These are phyloP conservation scores for Heterodera schachtii DNA, from an alignment of 1,140 invertebrate species.

Conservation along the genomic window DNA sequence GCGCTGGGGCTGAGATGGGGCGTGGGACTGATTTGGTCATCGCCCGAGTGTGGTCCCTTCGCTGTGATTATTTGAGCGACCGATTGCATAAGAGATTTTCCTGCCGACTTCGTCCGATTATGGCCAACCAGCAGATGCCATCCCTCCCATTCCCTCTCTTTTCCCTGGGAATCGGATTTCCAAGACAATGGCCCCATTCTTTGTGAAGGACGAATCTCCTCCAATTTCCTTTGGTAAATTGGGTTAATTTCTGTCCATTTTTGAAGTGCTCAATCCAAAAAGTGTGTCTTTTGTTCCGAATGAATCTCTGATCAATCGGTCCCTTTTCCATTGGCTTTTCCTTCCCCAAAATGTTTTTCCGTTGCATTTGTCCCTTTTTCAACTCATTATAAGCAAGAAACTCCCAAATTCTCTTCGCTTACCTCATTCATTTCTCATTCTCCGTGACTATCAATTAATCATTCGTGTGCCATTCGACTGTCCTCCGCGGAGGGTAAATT, in stretches of 20 bases:
- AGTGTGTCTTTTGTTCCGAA: not conserved
- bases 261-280: not conserved
- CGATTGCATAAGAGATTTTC: not conserved
- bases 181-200: not conserved
- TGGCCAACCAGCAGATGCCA: constrained; percentile 3
- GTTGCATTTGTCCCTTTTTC: too few species aligned
- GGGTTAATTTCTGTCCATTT: not conserved
- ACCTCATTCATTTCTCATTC: not conserved
- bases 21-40: too few species aligned
- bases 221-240: not conserved
- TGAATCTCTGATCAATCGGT: not conserved
- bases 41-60: not conserved
- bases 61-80: not conserved
- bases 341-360: too few species aligned
- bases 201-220: not conserved
- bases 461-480: too few species aligned
- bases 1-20: too few species aligned
- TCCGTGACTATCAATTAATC: not conserved
- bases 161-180: not conserved
- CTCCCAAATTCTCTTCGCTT: not conserved
- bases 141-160: not conserved
- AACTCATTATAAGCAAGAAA: too few species aligned
- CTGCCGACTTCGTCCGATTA: not conserved
- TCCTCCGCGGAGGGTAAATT: too few species aligned
- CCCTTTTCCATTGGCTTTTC: not conserved